Conservation (phyloP, 1,140 invertebrate genomes). For the Meloidogyne exigua region DNA sequence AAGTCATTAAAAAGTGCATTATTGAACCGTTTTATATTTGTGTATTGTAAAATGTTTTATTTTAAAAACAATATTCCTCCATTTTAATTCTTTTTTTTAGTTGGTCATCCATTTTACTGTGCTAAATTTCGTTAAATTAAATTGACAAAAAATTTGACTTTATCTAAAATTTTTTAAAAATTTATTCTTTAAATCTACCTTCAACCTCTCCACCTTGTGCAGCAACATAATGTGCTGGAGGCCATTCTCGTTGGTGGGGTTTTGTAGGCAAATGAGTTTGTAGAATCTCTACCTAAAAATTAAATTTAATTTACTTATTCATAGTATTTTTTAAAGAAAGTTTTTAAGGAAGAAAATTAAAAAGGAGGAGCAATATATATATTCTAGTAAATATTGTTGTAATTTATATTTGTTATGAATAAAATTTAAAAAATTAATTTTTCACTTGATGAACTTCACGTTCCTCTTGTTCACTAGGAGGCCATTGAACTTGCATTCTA, state of each 20-base stretch:
- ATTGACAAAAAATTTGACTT: too few species aligned
- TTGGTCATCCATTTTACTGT: too few species aligned
- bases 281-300: slow-evolving; percentile 17
- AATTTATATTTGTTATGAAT: too few species aligned
- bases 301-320: not conserved
- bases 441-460: slow-evolving; percentile 10
- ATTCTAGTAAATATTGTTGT: too few species aligned
- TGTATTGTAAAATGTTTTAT: too few species aligned
- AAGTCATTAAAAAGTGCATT: too few species aligned
- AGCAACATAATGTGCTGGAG: slow-evolving; percentile 19
- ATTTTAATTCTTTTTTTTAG: too few species aligned
- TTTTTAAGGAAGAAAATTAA: too few species aligned
- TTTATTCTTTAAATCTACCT: not conserved
- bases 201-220: not conserved
- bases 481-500: slow-evolving; percentile 17
- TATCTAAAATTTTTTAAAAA: too few species aligned
- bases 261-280: slow-evolving; percentile 31
- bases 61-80: too few species aligned
- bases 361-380: not conserved
- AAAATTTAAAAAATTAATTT: not conserved
- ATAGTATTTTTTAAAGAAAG: not conserved
- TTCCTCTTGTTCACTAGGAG: slow-evolving; percentile 19
- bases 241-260: slow-evolving; percentile 33
- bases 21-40: too few species aligned
- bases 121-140: too few species aligned